Conservation (phyloP, 2,888 invertebrate species). For the Caenorhabditis angaria region DNA sequence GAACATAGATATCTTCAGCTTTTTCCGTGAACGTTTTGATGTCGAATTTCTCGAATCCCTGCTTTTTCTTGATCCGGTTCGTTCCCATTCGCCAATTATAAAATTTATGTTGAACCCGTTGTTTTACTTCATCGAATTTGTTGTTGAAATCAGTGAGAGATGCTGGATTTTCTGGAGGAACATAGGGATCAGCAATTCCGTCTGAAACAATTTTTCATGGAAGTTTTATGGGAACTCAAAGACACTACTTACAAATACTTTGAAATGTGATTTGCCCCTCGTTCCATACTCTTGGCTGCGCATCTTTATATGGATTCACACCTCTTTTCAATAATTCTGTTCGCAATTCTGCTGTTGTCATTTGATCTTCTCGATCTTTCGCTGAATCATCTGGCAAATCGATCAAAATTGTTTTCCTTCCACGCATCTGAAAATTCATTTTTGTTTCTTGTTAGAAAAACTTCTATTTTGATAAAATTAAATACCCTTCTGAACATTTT, state of each 20-base stretch:
- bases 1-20: constrained; percentile 64
- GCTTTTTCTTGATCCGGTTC: constrained; percentile 65
- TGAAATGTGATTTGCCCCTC: constrained; percentile 65
- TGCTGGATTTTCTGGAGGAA: constrained; percentile 53
- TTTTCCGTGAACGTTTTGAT: constrained; percentile 59
- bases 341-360: constrained; percentile 61
- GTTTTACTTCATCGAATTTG: constrained; percentile 44
- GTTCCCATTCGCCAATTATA: constrained; percentile 62
- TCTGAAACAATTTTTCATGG: constrained; percentile 46
- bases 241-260: constrained; percentile 59
- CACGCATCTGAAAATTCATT: constrained; percentile 59
- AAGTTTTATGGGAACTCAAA: constrained; percentile 5
- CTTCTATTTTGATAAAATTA: background rate
- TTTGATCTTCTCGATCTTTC: constrained; percentile 41
- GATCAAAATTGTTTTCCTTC: constrained; percentile 62
- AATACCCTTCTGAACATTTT: constrained; percentile 62
- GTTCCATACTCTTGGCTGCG: constrained; percentile 62
- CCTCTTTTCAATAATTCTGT: constrained; percentile 61
- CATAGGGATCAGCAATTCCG: constrained; percentile 65
- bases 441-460: constrained; percentile 3
- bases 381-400: constrained; percentile 67
- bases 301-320: constrained; percentile 66
- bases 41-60: constrained; percentile 67
- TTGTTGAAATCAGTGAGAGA: constrained; percentile 33
- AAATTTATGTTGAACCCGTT: constrained; percentile 54